Conservation (phyloP, 2,113 vertebrate genomes). For the Neotoma lepida region DNA sequence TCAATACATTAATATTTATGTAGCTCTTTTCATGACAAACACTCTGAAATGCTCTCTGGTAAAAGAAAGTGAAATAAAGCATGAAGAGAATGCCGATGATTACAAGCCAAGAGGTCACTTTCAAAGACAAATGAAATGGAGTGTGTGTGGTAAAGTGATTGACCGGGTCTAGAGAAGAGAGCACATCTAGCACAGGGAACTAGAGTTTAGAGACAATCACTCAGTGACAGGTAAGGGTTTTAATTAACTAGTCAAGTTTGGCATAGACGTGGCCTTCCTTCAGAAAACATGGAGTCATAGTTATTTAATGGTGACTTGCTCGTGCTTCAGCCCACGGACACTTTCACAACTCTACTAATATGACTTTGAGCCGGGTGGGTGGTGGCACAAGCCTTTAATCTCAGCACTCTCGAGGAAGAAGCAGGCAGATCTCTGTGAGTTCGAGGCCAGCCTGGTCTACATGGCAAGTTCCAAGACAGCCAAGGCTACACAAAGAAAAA, state of each 20-base stretch:
- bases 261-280: neutral
- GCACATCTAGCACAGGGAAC: neutral
- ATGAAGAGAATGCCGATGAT: constrained; percentile 76
- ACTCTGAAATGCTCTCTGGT: constrained; percentile 78
- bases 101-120: constrained; percentile 79
- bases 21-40: constrained; percentile 85
- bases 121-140: constrained; percentile 73
- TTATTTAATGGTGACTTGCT: neutral
- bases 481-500: neutral
- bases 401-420: neutral
- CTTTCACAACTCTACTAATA: constrained; percentile 45
- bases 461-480: neutral
- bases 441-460: neutral
- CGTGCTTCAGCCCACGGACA: accelerated
- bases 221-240: neutral
- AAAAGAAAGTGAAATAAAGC: constrained; percentile 84
- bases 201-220: neutral
- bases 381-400: neutral
- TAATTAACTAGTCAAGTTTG: constrained; percentile 8
- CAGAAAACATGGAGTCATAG: neutral
- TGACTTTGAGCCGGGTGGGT: neutral
- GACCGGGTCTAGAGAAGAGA: constrained; percentile 54
- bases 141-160: constrained; percentile 61
- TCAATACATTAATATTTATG: constrained; percentile 89
- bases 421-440: neutral